Evolutionary conservation across 2,888 invertebrate genomes (phyloP), one percentile per base, ranked within the genome.

Genomic region (Erannis defoliaria): DNA sequence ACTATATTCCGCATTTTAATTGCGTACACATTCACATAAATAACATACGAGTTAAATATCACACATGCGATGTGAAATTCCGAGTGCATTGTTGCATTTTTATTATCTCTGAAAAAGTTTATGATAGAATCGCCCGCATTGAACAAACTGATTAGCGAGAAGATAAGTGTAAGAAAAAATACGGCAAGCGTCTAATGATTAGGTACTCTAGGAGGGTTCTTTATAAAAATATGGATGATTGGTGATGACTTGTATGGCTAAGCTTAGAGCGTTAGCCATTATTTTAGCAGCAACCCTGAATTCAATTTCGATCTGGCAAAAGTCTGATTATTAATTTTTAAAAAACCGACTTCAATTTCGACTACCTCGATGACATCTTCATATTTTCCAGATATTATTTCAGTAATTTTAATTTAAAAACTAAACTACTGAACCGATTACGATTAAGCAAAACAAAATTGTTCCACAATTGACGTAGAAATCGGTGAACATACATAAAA

Each of bases 111-210:
- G 65, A 72, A 75, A 70, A 71, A 72, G 38, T 71, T 58, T 64
- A 70, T 43, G 66, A 61, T 60, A 65, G 65, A 50, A 64, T 51
- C 67, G 62, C 43, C 60, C 55, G 66, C 67, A 69, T 57, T 67
- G 67, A 69, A 66, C 70, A 68, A 62, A 68, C 74, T 67, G 71
- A 77, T 77, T 72, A 75, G 70, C 68, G 61, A 51, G 62, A 46
- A 73, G 71, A 76, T 76, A 45, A 38, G 45, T 40, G 48, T 48
- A 49, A 50, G 55, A 53, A 55, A 56, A 50, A 51, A 60, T n/a
- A 50, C 1, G 14, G 5, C 33, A 45, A 51, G 29, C 16, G 38
- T 29, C 19, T 8, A 10, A 14, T 26, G 29, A 48, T 38, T n/a
- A n/a, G n/a, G 19, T 4, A 1, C 5, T n/a, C 9, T 14, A 6